phyloP scores from a whole-genome alignment of 1,140 invertebrate genomes.

The Mesaphorura yosii region DNA sequence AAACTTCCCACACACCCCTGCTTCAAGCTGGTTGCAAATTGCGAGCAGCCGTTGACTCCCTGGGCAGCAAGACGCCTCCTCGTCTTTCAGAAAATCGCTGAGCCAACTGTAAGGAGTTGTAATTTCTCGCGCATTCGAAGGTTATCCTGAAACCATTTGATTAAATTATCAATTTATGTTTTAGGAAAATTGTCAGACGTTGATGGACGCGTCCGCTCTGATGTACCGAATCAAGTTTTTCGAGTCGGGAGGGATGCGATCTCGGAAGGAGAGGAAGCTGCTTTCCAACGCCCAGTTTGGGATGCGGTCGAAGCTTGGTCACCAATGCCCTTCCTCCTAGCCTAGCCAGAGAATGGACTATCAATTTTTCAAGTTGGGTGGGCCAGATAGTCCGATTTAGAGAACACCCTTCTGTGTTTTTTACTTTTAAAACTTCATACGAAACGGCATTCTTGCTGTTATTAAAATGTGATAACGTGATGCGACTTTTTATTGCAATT shows the following conservation, averaged over 20 bases:
- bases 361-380: no score
- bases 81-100: slow-evolving; percentile 68
- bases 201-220: slow-evolving; percentile 17
- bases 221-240: slow-evolving; percentile 28
- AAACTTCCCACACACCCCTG: slow-evolving; percentile 67
- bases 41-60: slow-evolving; percentile 69
- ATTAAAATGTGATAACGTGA: no score
- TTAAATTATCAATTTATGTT: not conserved
- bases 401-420: no score
- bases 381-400: no score
- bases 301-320: slow-evolving; percentile 19
- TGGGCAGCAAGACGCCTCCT: slow-evolving; percentile 68
- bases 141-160: not conserved
- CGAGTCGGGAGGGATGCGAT: not conserved
- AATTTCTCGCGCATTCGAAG: not conserved
- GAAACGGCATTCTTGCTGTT: no score
- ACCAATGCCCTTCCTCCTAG: no score
- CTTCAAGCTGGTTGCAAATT: slow-evolving; percentile 63
- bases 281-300: slow-evolving; percentile 2
- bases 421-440: no score
- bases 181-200: slow-evolving; percentile 10
- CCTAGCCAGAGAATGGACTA: no score
- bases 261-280: slow-evolving; percentile 17
- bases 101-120: slow-evolving; percentile 35
- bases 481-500: no score